A percentile compares a stretch with the other conserved stretches of the same genome.
phyloP scores from a whole-genome alignment of 2,888 invertebrate genomes.

The Noctua fimbriata region DNA sequence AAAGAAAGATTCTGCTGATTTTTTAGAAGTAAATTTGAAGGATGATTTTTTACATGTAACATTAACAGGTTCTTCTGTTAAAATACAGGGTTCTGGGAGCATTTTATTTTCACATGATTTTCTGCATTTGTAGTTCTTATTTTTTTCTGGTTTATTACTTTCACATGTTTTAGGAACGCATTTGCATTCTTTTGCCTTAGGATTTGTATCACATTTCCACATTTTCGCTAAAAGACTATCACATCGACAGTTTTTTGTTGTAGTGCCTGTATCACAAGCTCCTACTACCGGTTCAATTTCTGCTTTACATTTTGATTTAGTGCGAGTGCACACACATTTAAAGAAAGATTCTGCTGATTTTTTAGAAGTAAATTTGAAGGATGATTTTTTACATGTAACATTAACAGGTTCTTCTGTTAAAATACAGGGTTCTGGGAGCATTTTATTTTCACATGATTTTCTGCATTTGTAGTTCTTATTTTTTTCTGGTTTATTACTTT shows the following conservation, averaged over 20 bases:
- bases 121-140: not conserved
- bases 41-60: no score
- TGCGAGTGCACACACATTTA: constrained; percentile 15
- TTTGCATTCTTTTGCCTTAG: constrained; percentile 31
- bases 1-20: not conserved
- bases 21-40: not conserved
- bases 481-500: not conserved
- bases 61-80: not conserved
- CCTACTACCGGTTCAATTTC: constrained; percentile 20
- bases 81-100: no score
- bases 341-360: constrained; percentile 1
- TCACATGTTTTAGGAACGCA: constrained; percentile 1
- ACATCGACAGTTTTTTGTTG: constrained; percentile 21
- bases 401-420: not conserved
- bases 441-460: constrained; percentile 1
- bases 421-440: not conserved
- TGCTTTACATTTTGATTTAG: constrained; percentile 14
- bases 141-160: constrained; percentile 1
- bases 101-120: not conserved
- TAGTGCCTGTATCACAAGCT: constrained; percentile 35
- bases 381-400: no score
- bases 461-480: constrained; percentile 14
- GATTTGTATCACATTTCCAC: constrained; percentile 62
- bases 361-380: not conserved
- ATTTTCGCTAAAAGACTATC: not conserved